Evolutionary conservation across 2,888 invertebrate species (phyloP), one percentile per base, ranked within the genome.

Genomic region (Plagodis pulveraria): DNA sequence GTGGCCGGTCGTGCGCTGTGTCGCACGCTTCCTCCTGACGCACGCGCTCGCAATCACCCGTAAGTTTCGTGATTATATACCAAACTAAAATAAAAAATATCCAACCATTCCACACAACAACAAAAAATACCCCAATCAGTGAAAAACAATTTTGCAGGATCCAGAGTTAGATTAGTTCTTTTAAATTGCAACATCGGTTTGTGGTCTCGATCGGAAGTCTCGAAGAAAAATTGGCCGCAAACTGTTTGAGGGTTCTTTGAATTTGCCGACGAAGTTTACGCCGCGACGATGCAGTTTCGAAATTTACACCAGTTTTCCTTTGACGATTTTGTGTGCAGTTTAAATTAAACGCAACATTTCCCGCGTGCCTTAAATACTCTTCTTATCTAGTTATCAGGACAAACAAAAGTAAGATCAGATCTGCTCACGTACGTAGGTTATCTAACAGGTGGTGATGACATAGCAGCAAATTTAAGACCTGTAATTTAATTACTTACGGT

Each of bases 11-110:
- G 84, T 72, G 78, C 83, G 76, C 64, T 58, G 71, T 79, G 73
- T 71, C 86, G 88, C 80, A 80, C 81, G 79, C 74, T 67, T 62
- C 63, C 70, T 62, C 71, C 67, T 62, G 74, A 73, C 74, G 73
- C 79, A 75, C 79, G 72, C 65, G 72, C 72, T 69, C 67, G 59
- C 69, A 67, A 49, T 66, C 68, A 62, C 67, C 80, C 81, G 89
- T 90, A 89, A 91, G 89, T 89, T 86, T 76, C 83, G 87, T 84
- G 87, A 80, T 76, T 77, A 76, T 78, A 77, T 77, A 52, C 75
- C 78, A 76, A 81, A 76, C 78, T 77, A 78, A 77, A 74, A 72
- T 68, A 58, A 55, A 67, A 66, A 63, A 62, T 2, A 22, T n/a
- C n/a, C 40, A 67, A 69, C 71, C 59, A 58, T 62, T 66, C 62